Base-by-base conservation (phyloP, 2,888 invertebrate species). In the Elaeidobius kamerunicus region DNA sequence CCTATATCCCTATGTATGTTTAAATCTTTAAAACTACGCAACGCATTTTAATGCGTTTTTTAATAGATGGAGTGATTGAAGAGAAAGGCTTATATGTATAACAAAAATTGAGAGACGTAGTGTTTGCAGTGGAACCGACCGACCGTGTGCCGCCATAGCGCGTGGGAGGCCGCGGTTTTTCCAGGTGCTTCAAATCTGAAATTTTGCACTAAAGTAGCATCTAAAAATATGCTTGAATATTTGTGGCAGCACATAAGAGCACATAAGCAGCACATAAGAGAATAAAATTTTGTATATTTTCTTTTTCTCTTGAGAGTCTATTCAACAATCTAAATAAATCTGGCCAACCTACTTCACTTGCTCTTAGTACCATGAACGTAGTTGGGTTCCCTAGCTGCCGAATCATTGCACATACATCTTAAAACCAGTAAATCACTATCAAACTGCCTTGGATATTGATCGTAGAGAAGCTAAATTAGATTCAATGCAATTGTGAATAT, bases 161-260 rank as follows among this genome's bases (percentile, higher is more conserved):
- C n/a, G n/a, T n/a, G n/a, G n/a, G n/a, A n/a, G n/a, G n/a, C n/a
- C n/a, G n/a, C n/a, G n/a, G n/a, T n/a, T n/a, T n/a, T 34, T 5
- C 4, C 4, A n/a, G 34, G 34, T 7, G 34, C 34, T 34, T 34
- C 34, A 34, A 34, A 34, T 34, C 34, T 34, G n/a, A 5, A 34
- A 7, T 4, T 34, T 34, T 34, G 34, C 34, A n/a, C 34, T 34
- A 7, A 7, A 6, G n/a, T 34, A 34, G 34, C 34, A 34, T 11
- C 6, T 34, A 9, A 23, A 23, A 6, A 9, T 23, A 23, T 23
- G 23, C 9, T 23, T 23, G 23, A 23, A 23, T 23, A 23, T 23
- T 23, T 9, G 9, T 23, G 9, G 9, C 23, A 23, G 9, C 23
- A 23, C 9, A 23, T 23, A 23, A 23, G 23, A 23, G 23, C 23